Conservation (phyloP, 2,113 vertebrate species). For the Hoplias malabaricus region DNA sequence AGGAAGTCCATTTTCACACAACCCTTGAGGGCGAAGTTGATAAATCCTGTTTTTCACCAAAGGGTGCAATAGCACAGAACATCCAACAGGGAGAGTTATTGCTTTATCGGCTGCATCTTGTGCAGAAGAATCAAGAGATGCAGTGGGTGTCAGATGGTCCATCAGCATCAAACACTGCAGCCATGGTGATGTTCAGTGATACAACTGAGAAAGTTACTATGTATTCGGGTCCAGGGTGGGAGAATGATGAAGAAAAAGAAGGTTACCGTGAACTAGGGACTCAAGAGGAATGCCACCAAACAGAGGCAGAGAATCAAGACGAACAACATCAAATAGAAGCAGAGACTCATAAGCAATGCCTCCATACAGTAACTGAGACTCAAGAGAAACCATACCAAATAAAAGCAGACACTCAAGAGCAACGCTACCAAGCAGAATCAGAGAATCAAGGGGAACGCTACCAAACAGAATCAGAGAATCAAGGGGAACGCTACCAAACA, state of each 20-base stretch:
- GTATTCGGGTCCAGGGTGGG: not conserved
- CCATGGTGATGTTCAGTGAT: not conserved
- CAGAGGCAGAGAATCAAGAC: not conserved
- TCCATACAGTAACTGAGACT: too few relatives aligned
- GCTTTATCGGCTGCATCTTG: constrained; percentile 63
- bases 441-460: too few relatives aligned
- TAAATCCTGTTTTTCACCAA: not conserved
- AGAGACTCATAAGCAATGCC: too few relatives aligned
- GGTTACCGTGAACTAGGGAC: not conserved
- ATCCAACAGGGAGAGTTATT: constrained; percentile 68
- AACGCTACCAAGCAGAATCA: too few relatives aligned
- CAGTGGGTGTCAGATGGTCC: constrained; percentile 31
- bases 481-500: too few relatives aligned
- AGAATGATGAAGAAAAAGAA: not conserved
- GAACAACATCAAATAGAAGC: too few relatives aligned
- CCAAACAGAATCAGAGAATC: too few relatives aligned
- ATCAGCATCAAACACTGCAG: not conserved
- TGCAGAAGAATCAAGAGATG: constrained; percentile 60
- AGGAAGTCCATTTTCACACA: not conserved
- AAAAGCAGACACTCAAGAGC: too few relatives aligned
- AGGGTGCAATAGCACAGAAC: constrained; percentile 43
- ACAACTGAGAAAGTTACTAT: not conserved
- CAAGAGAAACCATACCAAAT: too few relatives aligned
- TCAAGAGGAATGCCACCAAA: not conserved
- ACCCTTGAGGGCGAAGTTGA: not conserved